Percentiles rank a stretch among this genome's conserved stretches.
Conservation (phyloP, 2,797 vertebrate species). For the Nyctibius grandis region DNA sequence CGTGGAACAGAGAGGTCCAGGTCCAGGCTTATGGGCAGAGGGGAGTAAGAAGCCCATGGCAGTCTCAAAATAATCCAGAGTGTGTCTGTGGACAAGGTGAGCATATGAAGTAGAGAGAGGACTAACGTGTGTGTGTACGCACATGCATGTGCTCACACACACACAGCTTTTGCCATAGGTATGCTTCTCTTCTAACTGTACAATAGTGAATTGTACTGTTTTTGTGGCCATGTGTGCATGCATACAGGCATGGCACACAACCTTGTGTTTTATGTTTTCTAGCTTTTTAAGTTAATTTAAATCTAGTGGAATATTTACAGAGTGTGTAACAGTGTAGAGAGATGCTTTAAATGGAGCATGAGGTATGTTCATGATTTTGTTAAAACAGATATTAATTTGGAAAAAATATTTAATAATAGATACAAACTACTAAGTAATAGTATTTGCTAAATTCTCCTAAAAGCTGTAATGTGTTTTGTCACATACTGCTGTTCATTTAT, state of each 20-base stretch:
- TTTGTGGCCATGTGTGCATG: neutral
- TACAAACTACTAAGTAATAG: neutral
- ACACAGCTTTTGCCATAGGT: neutral
- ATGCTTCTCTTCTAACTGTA: neutral
- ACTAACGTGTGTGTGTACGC: too few relatives aligned
- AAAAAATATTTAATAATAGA: neutral
- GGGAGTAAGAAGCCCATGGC: neutral
- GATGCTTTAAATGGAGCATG: neutral
- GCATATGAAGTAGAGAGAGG: neutral
- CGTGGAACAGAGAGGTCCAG: neutral
- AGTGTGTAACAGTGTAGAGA: neutral
- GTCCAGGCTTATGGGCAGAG: neutral
- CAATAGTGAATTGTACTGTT: neutral
- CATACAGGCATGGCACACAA: neutral
- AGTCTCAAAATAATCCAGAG: neutral
- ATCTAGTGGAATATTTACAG: neutral
- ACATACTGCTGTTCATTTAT: neutral
- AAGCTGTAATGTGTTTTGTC: neutral
- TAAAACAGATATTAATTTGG: neutral
- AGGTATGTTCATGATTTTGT: neutral
- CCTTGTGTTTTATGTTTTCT: neutral
- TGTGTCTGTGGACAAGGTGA: neutral
- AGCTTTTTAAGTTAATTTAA: neutral
- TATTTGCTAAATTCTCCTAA: neutral
- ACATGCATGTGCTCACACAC: rapidly evolving